phyloP scores from a whole-genome alignment of 1,140 invertebrate genomes.

The Andrena cerasifolii region DNA sequence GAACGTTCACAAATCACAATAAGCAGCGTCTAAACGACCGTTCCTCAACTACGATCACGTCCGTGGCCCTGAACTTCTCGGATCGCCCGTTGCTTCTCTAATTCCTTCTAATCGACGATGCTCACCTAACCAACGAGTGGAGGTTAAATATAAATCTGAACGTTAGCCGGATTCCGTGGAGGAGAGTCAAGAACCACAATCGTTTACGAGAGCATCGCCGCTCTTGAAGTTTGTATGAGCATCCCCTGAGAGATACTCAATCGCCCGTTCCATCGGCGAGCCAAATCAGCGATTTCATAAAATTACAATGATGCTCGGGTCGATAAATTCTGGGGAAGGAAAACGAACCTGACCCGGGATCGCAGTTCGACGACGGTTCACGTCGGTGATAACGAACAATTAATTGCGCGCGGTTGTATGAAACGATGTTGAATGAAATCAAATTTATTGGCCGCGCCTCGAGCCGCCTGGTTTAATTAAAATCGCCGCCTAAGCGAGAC shows the following conservation, averaged over 20 bases:
- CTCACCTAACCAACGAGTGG: background rate
- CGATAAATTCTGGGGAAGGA: background rate
- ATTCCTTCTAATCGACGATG: constrained; percentile 15
- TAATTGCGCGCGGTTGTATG: constrained; percentile 8
- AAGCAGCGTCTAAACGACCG: background rate
- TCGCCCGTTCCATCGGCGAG: background rate
- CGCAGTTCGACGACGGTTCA: background rate
- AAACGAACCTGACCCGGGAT: background rate
- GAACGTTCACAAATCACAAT: constrained; percentile 9
- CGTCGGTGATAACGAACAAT: constrained; percentile 3
- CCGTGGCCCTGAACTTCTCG: constrained; percentile 19
- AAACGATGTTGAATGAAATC: background rate
- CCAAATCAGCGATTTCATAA: constrained; percentile 1
- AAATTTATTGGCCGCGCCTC: background rate
- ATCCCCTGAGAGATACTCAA: background rate
- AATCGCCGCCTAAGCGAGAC: background rate
- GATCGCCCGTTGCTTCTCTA: background rate
- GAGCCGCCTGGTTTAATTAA: constrained; percentile 9
- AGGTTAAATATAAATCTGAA: constrained; percentile 27
- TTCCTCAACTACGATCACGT: background rate
- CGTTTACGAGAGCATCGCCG: background rate
- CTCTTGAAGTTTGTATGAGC: constrained; percentile 22
- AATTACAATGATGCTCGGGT: constrained; percentile 21
- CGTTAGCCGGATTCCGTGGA: background rate
- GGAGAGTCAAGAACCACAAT: background rate